Evolutionary conservation across 2,888 invertebrate species (phyloP), one percentile per base, ranked within the genome.

Genomic region (Acanthosepion pharaonis): DNA sequence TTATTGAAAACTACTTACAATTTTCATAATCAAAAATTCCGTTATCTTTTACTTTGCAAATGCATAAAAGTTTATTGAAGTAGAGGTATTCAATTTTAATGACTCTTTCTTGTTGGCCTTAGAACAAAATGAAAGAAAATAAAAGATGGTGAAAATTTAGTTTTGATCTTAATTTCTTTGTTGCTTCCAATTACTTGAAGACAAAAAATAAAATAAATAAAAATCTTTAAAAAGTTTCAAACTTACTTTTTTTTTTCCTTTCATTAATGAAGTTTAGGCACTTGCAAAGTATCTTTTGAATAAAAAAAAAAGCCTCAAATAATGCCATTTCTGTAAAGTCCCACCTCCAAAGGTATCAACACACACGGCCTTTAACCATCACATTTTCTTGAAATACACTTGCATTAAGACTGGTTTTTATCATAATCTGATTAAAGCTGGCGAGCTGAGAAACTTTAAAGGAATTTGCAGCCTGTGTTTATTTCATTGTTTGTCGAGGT

Each of bases 351-450:
- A 78, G 78, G 78, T 78, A 78, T 78, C 33, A n/a, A 78, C 78
- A 78, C n/a, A 78, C 78, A 11, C 78, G 78, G 78, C 78, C 78
- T 78, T 78, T 78, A 78, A 78, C 78, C 78, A n/a, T 78, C 78
- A n/a, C 78, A 78, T 78, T 78, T 78, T 78, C 78, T 78, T n/a
- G 78, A 33, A 78, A 78, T n/a, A 78, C n/a, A 18, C 78, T 33
- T 78, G 78, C 78, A 78, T 78, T 78, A 78, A 78, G n/a, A 33
- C 78, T 33, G 78, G 78, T 78, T 78, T 78, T 78, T 78, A 78
- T 78, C 78, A 78, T 78, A 78, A 78, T 78, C 78, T 78, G 78
- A 78, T 78, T 78, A 78, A 78, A 78, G n/a, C n/a, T 78, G 78
- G 78, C n/a, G 78, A 78, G 33, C 78, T 78, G n/a, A 78, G 78